Conservation (phyloP, 2,888 invertebrate genomes). For the Eupithecia subfuscata region DNA sequence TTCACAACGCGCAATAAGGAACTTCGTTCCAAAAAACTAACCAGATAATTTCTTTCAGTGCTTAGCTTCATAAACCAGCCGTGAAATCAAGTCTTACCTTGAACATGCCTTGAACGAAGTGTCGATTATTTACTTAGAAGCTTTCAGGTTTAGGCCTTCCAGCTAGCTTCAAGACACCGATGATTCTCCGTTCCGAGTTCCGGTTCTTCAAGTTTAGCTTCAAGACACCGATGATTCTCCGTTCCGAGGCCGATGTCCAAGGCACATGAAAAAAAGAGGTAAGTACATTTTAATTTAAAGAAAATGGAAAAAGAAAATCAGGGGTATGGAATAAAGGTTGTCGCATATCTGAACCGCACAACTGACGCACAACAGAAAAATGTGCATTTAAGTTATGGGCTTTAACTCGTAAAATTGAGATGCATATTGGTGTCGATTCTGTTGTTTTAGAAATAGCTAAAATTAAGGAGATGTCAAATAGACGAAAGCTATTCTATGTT, state of each 20-base stretch:
- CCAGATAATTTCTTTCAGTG: not conserved
- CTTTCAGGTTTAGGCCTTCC: not conserved
- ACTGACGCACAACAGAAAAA: no score
- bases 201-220: no score
- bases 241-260: not conserved
- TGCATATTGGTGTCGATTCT: no score
- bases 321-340: not conserved
- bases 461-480: no score
- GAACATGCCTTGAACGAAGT: not conserved
- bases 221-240: not conserved
- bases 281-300: not conserved
- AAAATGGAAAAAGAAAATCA: not conserved
- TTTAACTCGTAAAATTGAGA: no score
- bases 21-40: no score
- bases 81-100: constrained; percentile 1
- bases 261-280: not conserved
- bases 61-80: not conserved
- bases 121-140: not conserved
- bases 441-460: no score
- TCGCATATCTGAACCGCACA: no score
- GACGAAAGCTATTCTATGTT: no score
- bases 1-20: no score
- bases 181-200: not conserved
- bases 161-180: not conserved
- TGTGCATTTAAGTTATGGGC: no score